Evolutionary conservation across 2,797 vertebrate genomes (phyloP), one percentile per base, ranked within the genome.

Genomic region (Huso huso): DNA sequence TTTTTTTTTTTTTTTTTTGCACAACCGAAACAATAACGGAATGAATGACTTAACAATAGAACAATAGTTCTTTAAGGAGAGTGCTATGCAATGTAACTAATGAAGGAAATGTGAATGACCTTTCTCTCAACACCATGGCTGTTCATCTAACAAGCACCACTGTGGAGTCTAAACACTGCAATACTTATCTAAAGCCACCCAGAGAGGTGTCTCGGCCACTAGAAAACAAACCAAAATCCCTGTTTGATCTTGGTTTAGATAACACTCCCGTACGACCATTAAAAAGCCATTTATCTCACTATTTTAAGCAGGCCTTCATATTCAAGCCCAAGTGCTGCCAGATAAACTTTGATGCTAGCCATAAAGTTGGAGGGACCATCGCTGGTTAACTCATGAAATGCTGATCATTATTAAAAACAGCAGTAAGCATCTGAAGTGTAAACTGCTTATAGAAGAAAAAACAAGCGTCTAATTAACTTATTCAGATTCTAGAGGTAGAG

Each of bases 231-330:
- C 73, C 72, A 53, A 70, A 72, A 8, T 73, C 68, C 68, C 62
- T 51, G 70, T 70, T 68, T 68, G 70, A 78, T 78, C 68, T 68
- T 66, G 66, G 48, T 75, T 74, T 68, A 75, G 71, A 79, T 67
- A 75, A 71, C 65, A 63, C 73, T 82, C 82, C 66, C 67, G 15
- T 70, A 81, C 74, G 53, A 80, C 78, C 75, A 86, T 86, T 87
- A 87, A 87, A 80, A 83, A 73, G 68, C 72, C 52, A 84, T 80
- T 81, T 77, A 82, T 74, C 75, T 75, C 70, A 79, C 83, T 86
- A 69, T 74, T 81, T 75, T 69, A 84, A 82, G 76, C 73, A 82
- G 73, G 69, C 68, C 73, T 78, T 85, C 81, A 81, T 72, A 75
- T 49, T 55, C 67, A 75, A 73, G 77, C 69, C 78, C 72, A 79